phyloP scores from a whole-genome alignment of 2,888 invertebrate species.

The Pheosia gnoma region DNA sequence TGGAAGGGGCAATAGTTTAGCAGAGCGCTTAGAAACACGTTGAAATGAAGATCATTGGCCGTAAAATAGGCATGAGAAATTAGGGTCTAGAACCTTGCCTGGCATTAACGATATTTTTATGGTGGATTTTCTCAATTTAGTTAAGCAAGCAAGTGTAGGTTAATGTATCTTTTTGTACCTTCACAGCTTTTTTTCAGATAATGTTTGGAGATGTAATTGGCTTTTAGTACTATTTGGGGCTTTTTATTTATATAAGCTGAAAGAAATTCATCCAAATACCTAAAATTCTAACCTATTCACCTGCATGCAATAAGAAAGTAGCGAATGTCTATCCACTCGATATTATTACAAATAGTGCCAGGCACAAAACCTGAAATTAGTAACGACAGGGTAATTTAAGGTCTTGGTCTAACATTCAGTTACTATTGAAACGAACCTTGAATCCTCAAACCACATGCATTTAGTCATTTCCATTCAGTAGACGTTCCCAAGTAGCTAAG shows the following conservation, averaged over 20 bases:
- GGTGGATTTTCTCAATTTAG: background rate
- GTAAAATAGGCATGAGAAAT: conserved; percentile 4
- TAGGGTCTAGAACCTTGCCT: background rate
- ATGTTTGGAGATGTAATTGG: background rate
- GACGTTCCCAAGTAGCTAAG: background rate
- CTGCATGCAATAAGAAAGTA: no score
- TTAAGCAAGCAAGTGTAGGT: background rate
- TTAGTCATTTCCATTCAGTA: background rate
- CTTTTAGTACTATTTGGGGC: background rate
- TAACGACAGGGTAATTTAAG: no score
- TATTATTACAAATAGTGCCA: no score
- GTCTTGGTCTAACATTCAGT: no score
- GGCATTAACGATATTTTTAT: conserved; percentile 5
- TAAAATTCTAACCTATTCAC: no score
- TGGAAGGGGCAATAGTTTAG: conserved; percentile 5
- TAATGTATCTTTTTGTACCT: background rate
- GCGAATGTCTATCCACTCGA: no score
- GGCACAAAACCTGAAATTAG: no score
- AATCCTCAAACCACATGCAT: background rate
- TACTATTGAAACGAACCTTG: no score
- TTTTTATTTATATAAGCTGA: no score
- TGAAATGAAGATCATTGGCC: background rate
- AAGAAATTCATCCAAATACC: no score
- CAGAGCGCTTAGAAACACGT: background rate
- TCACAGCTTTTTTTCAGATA: background rate